Percentiles rank a stretch among this genome's conserved stretches.
Evolutionary conservation across 2,113 vertebrate species (phyloP).

Genomic region (Gymnogyps californianus): DNA sequence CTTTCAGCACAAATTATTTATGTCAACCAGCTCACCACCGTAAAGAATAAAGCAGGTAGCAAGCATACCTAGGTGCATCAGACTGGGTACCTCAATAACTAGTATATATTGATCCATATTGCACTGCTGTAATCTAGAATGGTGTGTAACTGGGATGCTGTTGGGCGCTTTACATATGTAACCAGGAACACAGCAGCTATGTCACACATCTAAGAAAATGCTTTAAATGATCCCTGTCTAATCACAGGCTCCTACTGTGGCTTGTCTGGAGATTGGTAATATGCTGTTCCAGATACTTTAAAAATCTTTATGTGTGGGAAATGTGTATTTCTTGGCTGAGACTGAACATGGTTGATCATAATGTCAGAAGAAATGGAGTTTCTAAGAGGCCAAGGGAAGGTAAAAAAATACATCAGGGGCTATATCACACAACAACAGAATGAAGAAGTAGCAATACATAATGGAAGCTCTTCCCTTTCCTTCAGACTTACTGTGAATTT

Average conservation of each 20-base stretch:
- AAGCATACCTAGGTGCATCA: too few species aligned
- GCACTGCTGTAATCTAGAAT: neutral
- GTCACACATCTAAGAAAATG: neutral
- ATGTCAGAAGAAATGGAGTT: neutral
- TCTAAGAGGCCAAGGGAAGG: neutral
- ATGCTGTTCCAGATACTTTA: neutral
- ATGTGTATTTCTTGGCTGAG: neutral
- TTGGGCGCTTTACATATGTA: neutral
- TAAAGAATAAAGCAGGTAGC: neutral
- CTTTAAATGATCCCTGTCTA: neutral
- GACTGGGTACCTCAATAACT: neutral
- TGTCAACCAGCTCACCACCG: neutral
- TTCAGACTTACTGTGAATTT: neutral
- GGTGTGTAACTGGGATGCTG: neutral
- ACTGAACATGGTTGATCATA: neutral
- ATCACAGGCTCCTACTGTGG: neutral
- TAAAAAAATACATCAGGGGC: neutral
- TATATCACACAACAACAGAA: neutral
- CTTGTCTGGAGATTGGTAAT: neutral
- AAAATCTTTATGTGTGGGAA: neutral
- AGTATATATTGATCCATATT: neutral
- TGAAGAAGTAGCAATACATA: neutral
- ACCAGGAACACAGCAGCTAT: neutral
- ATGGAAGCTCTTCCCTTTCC: neutral
- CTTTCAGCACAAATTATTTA: neutral